phyloP scores from a whole-genome alignment of 2,797 vertebrate genomes.

The Enteromius paludinosus region DNA sequence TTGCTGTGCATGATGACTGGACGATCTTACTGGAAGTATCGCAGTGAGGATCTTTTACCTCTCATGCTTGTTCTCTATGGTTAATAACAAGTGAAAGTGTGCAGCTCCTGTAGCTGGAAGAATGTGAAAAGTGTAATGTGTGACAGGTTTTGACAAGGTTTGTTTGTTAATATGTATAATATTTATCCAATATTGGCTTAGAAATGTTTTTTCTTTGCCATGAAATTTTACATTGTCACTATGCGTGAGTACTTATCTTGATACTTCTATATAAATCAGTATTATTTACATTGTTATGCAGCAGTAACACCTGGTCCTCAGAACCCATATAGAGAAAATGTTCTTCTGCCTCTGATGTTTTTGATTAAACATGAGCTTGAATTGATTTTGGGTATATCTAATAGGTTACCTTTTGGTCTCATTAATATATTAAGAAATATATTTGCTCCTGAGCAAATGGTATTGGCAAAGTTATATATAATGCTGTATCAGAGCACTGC shows the following conservation, averaged over 20 bases:
- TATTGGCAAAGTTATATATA: neutral
- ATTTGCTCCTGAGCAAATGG: neutral
- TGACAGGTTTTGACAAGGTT: too few relatives aligned
- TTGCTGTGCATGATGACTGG: constrained; percentile 13
- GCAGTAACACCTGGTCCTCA: too few relatives aligned
- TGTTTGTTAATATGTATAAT: neutral
- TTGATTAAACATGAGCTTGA: neutral
- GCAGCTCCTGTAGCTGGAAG: neutral
- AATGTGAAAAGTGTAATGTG: neutral
- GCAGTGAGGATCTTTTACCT: neutral
- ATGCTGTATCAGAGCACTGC: neutral
- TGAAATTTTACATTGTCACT: neutral
- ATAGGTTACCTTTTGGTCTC: neutral
- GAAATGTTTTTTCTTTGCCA: neutral
- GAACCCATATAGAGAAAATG: too few relatives aligned
- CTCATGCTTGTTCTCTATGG: neutral
- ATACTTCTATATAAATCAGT: neutral
- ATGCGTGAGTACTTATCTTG: neutral
- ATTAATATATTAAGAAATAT: neutral
- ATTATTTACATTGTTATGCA: too few relatives aligned
- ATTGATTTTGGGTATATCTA: neutral
- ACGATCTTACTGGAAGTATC: neutral
- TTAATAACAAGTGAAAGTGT: neutral
- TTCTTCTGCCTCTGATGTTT: too few relatives aligned
- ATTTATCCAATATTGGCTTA: neutral